Evolutionary conservation across 2,113 vertebrate genomes (phyloP), one percentile per base, ranked within the genome.

Genomic region (Procavia capensis): DNA sequence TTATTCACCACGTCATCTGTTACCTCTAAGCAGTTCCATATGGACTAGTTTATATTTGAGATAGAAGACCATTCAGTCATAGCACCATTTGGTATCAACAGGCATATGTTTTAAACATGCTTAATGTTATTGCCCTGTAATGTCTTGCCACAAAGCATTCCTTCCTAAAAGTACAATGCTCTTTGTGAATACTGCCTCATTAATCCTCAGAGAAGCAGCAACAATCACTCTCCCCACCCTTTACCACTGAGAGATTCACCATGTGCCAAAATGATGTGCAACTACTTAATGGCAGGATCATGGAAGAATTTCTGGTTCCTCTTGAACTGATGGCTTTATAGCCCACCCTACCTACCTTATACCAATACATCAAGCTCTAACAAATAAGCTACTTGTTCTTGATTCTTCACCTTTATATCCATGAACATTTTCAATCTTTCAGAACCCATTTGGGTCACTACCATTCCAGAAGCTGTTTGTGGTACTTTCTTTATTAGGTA

Each of bases 31-130:
- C 31, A 66, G 74, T 91, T 95, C 88, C 95, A 95, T 45, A 79
- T 63, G 94, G 36, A 85, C 22, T 25, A 13, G 47, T 83, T 96
- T 90, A 29, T 91, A 86, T 83, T 95, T 92, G 95, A 74, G 76
- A 90, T 50, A 85, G 10, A 81, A 87, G 70, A 72, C 39, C 59
- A 13, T 47, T 80, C 81, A 93, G 66, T 63, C 8, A 0, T 68
- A 93, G 83, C 64, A 78, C 75, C 89, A 95, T 80, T 96, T 76
- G 84, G 57, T 87, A 96, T 95, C 75, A 95, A 45, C 36, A 64
- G 36, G 83, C 85, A 96, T 68, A 84, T 95, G 88, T 75, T 96
- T 96, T 57, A 96, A 91, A 85, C 86, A 96, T 47, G 59, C 59
- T 95, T 85, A 88, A 92, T 61, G 31, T 92, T 88, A 96, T 39